Base-by-base conservation (phyloP, 2,113 vertebrate genomes). In the Bothrops jararaca region DNA sequence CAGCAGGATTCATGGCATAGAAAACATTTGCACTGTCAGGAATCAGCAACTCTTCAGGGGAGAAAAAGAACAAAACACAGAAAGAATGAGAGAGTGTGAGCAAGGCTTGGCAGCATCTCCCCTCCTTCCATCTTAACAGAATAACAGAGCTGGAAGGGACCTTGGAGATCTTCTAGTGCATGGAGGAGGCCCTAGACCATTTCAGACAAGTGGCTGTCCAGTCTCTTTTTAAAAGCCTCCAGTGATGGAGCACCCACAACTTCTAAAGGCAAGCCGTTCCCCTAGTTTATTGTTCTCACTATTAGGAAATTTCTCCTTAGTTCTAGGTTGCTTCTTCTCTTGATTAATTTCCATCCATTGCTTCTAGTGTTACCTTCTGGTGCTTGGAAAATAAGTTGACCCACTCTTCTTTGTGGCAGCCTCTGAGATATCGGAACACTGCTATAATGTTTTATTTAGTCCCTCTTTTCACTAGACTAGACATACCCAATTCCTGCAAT, bases 1-100 rank as follows among this genome's bases (percentile, higher is more conserved):
- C 95, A 0, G 97, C 93, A 0, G 98, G 98, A 91, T 96, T 98
- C 98, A 99, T 99, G 0, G 98, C 98, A 0, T 99, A 99, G 96
- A 98, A 99, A 92, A 98, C 98, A 0, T 99, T 99, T 54, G 98
- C 98, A 0, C 98, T 98, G 93, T 98, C 98, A 0, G 98, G 98
- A 91, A 99, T 98, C 90, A 98, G 97, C 93, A 99, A 95, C 95
- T 98, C 98, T 99, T 97, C 2, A 95, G 95, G 12, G 89, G 18
- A 90, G 86, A 89, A 93, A 60, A 94, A 85, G 74, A 92, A 53
- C 24, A 54, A 50, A 45, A 42, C 24, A 45, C 52, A 64, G 39
- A 34, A 34, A 85, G 12, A 50, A 90, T 20, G 9, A 45, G 23
- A 18, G 48, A 54, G 0, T 10, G 42, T 53, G 88, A 90, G 45